Evolutionary conservation across 2,797 vertebrate species (phyloP), one percentile per base, ranked within the genome.

Genomic region (Craterocephalus amniculus): DNA sequence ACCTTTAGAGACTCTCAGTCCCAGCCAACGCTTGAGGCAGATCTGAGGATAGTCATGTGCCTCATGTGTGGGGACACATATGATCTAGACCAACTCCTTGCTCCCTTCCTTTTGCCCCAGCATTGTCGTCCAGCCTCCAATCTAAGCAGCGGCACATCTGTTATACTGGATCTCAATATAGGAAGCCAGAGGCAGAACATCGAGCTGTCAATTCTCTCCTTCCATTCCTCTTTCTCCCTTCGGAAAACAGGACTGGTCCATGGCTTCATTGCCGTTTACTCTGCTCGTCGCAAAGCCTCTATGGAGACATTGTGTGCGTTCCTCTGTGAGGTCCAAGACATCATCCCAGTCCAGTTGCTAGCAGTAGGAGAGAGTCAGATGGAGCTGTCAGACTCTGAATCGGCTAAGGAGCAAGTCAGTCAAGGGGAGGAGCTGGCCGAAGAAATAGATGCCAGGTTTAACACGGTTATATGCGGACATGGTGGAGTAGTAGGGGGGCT

Each of bases 291-390:
- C 51, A 94, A 93, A 52, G 97, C 98, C 0, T 99, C 98, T 11
- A 78, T 99, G 94, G 97, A 97, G 82, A 97, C 96, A 58, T 89
- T 99, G 6, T 94, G 98, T 55, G 98, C 98, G 85, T 99, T 99
- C 83, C 93, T 99, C 58, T 97, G 96, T 83, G 98, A 99, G 85
- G 96, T 99, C 67, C 98, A 97, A 91, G 97, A 99, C 72, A 96
- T 99, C 66, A 95, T 99, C 75, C 97, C 98, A 22, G 86, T 99
- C 31, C 98, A 99, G 88, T 84, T 99, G 4, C 91, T 99, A 51
- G 97, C 97, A 0, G 90, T 99, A 62, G 95, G 94, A 0, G 96
- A 97, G 3, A 95, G 92, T 76, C 91, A 96, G n/a, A 8, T 89
- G 13, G 96, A 97, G 61, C 83, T 95, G 59, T 87, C 94, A 18